Conservation (phyloP, 2,888 invertebrate species). For the Portevinia maculata region DNA sequence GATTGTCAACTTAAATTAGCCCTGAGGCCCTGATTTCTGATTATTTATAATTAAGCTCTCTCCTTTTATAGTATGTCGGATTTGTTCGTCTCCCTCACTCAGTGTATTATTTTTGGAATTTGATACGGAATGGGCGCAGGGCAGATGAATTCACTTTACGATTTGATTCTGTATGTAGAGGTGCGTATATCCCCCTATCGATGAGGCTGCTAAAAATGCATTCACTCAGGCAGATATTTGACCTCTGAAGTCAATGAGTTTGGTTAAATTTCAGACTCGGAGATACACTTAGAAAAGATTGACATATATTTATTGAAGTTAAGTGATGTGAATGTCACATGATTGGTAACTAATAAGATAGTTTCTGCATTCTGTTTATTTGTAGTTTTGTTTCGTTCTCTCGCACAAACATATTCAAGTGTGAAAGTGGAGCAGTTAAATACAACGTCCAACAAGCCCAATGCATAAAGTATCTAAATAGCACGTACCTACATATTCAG, state of each 20-base stretch:
- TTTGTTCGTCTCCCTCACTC: constrained; percentile 9
- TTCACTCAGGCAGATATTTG: constrained; percentile 65
- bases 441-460: constrained; percentile 5
- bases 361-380: constrained; percentile 63
- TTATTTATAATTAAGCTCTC: constrained; percentile 67
- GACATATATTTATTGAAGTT: constrained; percentile 71
- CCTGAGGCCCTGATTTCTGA: constrained; percentile 69
- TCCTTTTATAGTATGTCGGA: constrained; percentile 3
- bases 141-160: constrained; percentile 22
- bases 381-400: not conserved
- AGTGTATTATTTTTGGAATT: not conserved
- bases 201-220: constrained; percentile 55
- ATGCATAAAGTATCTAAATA: constrained; percentile 6
- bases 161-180: constrained; percentile 25
- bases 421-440: not conserved
- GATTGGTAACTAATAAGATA: constrained; percentile 68
- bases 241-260: constrained; percentile 69
- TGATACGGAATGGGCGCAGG: constrained; percentile 4
- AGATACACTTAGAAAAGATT: constrained; percentile 54
- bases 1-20: constrained; percentile 64
- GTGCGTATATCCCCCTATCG: constrained; percentile 24
- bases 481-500: constrained; percentile 23
- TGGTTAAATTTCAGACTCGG: constrained; percentile 57
- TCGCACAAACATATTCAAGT: not conserved
- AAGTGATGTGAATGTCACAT: constrained; percentile 73